Evolutionary conservation across 2,797 vertebrate genomes (phyloP).

Genomic region (Schizopygopsis pylzovi): DNA sequence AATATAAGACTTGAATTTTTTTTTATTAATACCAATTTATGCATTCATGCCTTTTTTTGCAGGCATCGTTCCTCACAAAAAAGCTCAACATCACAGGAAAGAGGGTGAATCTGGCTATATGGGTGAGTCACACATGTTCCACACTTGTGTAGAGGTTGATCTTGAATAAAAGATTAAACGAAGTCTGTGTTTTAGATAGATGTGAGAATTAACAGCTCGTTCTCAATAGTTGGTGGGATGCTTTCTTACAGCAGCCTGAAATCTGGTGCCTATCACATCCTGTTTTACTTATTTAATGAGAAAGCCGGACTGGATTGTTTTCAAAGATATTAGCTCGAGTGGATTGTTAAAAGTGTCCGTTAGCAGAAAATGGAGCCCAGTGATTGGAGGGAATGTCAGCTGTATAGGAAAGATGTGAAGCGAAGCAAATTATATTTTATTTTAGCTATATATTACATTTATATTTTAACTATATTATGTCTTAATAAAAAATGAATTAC

Average conservation of each 20-base stretch:
- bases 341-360: not conserved
- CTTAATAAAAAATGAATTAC: not conserved
- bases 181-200: not conserved
- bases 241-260: not conserved
- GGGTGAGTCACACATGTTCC: slow-evolving; percentile 80
- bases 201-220: not conserved
- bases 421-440: not conserved
- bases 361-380: not conserved
- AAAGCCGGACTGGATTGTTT: not conserved
- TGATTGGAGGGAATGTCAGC: not conserved
- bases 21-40: not conserved
- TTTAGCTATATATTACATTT: too few species aligned
- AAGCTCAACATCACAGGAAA: slow-evolving; percentile 98
- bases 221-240: not conserved
- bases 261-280: not conserved
- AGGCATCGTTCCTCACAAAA: slow-evolving; percentile 99
- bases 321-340: not conserved
- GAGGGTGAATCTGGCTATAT: slow-evolving; percentile 97
- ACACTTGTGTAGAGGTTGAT: not conserved
- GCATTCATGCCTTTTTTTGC: slow-evolving; percentile 30
- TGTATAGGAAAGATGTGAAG: not conserved
- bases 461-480: not conserved
- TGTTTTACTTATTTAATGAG: not conserved
- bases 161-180: not conserved
- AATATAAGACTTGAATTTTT: not conserved